Evolutionary conservation across 2,888 invertebrate species (phyloP).

Genomic region (Mythimna ferrago): DNA sequence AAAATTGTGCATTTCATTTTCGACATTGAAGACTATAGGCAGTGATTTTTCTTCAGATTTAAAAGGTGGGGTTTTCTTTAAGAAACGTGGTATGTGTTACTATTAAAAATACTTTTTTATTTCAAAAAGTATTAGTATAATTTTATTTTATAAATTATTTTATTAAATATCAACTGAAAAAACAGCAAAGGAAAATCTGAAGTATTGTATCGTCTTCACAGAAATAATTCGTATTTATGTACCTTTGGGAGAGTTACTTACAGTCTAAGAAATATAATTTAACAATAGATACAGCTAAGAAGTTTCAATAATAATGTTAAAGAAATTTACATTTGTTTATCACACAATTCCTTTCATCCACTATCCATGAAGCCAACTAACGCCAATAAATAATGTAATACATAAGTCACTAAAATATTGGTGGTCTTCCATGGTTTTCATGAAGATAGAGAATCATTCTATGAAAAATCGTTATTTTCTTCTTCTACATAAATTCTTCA

Average conservation of each 20-base stretch:
- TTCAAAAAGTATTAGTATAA: background rate
- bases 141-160: background rate
- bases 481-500: background rate
- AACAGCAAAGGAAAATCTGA: slow-evolving; percentile 15
- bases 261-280: slow-evolving; percentile 75
- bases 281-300: slow-evolving; percentile 75
- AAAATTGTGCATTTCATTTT: background rate
- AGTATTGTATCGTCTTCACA: slow-evolving; percentile 23
- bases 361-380: slow-evolving; percentile 73
- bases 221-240: slow-evolving; percentile 69
- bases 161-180: background rate
- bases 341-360: slow-evolving; percentile 82
- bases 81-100: background rate
- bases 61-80: slow-evolving; percentile 39
- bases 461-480: background rate
- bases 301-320: slow-evolving; percentile 77
- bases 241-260: slow-evolving; percentile 80
- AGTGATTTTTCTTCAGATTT: slow-evolving; percentile 31
- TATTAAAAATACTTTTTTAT: background rate
- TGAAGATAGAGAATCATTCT: slow-evolving; percentile 21
- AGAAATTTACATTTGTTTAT: slow-evolving; percentile 85
- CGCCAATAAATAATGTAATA: slow-evolving; percentile 77
- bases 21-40: slow-evolving; percentile 7
- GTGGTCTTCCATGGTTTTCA: slow-evolving; percentile 53
- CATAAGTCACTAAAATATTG: slow-evolving; percentile 69